Evolutionary conservation across 2,113 vertebrate species (phyloP).

Genomic region (Cricetomys ansorgei): DNA sequence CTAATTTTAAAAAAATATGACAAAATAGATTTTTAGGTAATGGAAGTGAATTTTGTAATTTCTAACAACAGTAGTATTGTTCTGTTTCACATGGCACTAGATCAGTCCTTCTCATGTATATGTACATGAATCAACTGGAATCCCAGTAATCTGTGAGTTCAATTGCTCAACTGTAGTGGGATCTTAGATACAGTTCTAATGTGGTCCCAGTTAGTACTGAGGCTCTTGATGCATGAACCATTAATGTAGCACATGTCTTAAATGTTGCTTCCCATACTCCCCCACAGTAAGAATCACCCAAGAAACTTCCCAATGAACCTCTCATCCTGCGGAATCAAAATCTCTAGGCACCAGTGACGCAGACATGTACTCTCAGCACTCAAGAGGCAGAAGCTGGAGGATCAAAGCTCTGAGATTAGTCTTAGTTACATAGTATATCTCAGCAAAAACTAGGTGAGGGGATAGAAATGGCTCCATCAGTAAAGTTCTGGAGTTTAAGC

Average conservation of each 20-base stretch:
- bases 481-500: neutral
- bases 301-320: neutral
- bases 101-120: neutral
- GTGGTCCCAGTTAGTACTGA: neutral
- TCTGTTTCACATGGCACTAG: no score
- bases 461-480: neutral
- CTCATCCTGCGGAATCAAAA: neutral
- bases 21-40: neutral
- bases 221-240: neutral
- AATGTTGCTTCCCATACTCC: neutral
- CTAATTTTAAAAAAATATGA: neutral
- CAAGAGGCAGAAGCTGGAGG: neutral
- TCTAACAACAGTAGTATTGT: neutral
- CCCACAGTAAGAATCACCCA: neutral
- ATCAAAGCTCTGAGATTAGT: neutral
- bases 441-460: neutral
- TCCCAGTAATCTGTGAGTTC: neutral
- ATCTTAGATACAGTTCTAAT: neutral
- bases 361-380: neutral
- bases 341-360: neutral
- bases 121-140: neutral
- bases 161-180: neutral
- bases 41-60: neutral
- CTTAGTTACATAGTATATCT: neutral
- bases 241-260: neutral